A percentile compares a stretch with the other conserved stretches of the same genome.
phyloP scores from a whole-genome alignment of 2,113 vertebrate genomes.

The Egretta garzetta region DNA sequence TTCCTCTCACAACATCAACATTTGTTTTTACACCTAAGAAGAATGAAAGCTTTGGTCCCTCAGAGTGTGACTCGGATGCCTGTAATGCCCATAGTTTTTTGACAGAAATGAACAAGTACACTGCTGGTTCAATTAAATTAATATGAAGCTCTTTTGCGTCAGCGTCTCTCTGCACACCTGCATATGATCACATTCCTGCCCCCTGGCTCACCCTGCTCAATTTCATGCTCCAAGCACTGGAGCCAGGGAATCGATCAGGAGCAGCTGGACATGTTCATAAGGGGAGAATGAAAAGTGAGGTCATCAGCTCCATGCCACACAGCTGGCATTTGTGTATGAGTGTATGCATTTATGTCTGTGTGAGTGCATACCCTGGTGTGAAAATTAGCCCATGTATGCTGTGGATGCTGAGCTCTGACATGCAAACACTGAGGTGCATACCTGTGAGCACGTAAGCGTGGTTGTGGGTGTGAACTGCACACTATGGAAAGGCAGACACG shows the following conservation, averaged over 20 bases:
- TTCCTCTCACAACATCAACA: not conserved
- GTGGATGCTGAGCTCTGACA: not conserved
- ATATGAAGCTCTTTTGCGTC: slow-evolving; percentile 17
- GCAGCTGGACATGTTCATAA: not conserved
- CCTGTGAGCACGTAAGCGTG: rapidly evolving
- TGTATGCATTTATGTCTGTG: not conserved
- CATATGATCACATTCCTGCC: not conserved
- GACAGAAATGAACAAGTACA: not conserved
- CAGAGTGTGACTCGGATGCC: not conserved
- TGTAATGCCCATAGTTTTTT: not conserved
- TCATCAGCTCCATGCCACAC: not conserved
- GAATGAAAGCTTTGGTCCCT: not conserved
- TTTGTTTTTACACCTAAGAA: not conserved
- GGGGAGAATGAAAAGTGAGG: not conserved
- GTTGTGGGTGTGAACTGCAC: not conserved
- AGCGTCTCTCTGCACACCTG: not conserved
- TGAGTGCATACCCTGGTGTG: not conserved
- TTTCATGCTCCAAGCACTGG: not conserved
- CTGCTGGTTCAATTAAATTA: slow-evolving; percentile 22
- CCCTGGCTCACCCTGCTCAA: not conserved
- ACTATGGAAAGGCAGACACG: not conserved
- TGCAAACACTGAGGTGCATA: not conserved
- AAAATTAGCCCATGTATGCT: not conserved
- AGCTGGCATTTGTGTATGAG: not conserved
- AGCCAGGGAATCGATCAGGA: not conserved